Evolutionary conservation across 2,797 vertebrate genomes (phyloP).

Genomic region (Pteronotus mesoamericanus): DNA sequence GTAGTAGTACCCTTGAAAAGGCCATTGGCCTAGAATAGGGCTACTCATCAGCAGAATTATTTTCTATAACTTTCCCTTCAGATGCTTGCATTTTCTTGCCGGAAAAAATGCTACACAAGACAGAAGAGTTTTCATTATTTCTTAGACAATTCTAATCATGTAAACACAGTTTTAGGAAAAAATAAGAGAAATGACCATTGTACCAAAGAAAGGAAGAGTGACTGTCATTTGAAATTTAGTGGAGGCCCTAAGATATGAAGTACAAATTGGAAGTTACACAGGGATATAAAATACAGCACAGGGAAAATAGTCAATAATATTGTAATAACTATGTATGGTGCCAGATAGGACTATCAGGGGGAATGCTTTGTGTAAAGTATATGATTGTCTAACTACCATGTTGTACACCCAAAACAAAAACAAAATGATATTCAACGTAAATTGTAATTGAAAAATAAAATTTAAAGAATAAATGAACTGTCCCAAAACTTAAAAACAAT

Average conservation of each 20-base stretch:
- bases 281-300: background rate
- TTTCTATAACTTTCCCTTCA: background rate
- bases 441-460: background rate
- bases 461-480: background rate
- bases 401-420: background rate
- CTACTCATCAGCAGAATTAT: background rate
- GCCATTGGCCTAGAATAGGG: background rate
- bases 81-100: constrained; percentile 1
- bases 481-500: background rate
- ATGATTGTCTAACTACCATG: background rate
- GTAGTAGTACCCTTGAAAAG: background rate
- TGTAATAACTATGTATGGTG: background rate
- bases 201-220: background rate
- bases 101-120: background rate
- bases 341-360: background rate
- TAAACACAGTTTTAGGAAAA: background rate
- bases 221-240: background rate
- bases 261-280: background rate
- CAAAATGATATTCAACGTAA: background rate
- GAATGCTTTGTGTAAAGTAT: background rate
- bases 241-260: background rate
- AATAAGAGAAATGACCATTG: background rate
- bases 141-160: background rate
- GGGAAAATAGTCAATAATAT: no score
- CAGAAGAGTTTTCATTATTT: constrained; percentile 31